Percentiles rank a stretch among this genome's conserved stretches.
phyloP scores from a whole-genome alignment of 2,888 invertebrate genomes.

The Polia nebulosa region DNA sequence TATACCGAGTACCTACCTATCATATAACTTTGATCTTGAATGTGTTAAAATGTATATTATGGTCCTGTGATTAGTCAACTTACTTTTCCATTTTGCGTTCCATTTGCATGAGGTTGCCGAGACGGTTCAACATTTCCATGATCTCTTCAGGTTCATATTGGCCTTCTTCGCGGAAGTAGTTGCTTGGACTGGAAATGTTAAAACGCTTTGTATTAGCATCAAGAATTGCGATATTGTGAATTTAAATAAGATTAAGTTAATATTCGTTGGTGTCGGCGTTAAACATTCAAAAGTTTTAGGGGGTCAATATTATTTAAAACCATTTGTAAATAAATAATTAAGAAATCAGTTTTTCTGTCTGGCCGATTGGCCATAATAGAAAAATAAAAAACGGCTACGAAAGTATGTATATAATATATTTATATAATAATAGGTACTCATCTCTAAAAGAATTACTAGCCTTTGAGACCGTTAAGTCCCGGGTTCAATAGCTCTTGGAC shows the following conservation, averaged over 20 bases:
- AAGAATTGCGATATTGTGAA: not conserved
- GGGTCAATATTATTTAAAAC: not conserved
- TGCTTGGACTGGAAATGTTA: constrained; percentile 79
- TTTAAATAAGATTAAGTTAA: not conserved
- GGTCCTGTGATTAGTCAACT: constrained; percentile 77
- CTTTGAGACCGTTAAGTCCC: not conserved
- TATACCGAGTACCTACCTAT: not conserved
- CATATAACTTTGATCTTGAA: not conserved
- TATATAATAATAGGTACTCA: too few relatives aligned
- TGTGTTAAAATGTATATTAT: not conserved
- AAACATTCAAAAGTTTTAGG: not conserved
- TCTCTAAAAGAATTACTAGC: not conserved
- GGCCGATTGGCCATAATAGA: too few relatives aligned
- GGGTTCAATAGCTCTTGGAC: not conserved
- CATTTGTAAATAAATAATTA: not conserved
- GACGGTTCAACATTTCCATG: constrained; percentile 94
- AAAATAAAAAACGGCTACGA: not conserved
- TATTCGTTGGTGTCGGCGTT: too few relatives aligned
- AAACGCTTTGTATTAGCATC: constrained; percentile 8
- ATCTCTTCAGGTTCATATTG: constrained; percentile 95
- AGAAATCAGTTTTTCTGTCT: not conserved
- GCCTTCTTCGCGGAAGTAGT: constrained; percentile 91
- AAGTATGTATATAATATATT: too few relatives aligned
- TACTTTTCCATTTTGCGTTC: constrained; percentile 95
- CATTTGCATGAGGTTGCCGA: constrained; percentile 94